These are phyloP conservation scores for Anoncus sp. DNA, from an alignment of 2,888 invertebrate genomes.

Conservation along the genomic window DNA sequence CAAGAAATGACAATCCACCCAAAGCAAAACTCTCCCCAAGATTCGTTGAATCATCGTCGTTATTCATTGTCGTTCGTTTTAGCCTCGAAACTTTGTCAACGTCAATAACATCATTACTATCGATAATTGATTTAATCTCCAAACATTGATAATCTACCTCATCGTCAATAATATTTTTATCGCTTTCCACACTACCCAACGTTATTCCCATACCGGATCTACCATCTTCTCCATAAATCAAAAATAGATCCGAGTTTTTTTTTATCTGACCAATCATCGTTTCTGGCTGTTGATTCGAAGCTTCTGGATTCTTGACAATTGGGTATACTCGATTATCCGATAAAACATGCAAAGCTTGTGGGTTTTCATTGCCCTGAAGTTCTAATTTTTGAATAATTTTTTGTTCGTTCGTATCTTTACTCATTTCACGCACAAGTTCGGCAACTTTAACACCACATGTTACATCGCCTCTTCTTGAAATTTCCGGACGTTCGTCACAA, in stretches of 20 bases:
- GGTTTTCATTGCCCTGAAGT: too few species aligned
- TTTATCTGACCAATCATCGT: conserved; percentile 79
- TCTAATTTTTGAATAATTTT: too few species aligned
- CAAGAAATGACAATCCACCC: conserved; percentile 66
- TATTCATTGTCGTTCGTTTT: conserved; percentile 16
- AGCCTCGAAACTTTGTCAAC: conserved; percentile 17
- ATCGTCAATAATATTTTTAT: conserved; percentile 76
- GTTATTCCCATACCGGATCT: conserved; percentile 57
- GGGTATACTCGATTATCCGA: too few species aligned
- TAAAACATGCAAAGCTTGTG: too few species aligned
- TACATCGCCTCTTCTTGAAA: conserved; percentile 52
- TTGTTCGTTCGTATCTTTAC: too few species aligned
- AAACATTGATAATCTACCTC: conserved; percentile 80
- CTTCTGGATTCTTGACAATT: conserved; percentile 46
- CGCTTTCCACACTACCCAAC: conserved; percentile 46
- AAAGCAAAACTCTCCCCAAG: conserved; percentile 8
- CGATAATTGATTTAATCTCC: conserved; percentile 79
- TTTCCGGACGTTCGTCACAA: conserved; percentile 74
- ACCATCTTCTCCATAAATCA: conserved; percentile 78
- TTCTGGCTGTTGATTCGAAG: conserved; percentile 60
- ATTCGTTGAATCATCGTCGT: too few species aligned
- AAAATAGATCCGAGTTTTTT: conserved; percentile 83
- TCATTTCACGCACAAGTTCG: conserved; percentile 72
- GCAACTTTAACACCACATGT: conserved; percentile 66
- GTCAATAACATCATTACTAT: conserved; percentile 33